Conservation (phyloP, 2,888 invertebrate genomes). For the Proisotoma minuta region DNA sequence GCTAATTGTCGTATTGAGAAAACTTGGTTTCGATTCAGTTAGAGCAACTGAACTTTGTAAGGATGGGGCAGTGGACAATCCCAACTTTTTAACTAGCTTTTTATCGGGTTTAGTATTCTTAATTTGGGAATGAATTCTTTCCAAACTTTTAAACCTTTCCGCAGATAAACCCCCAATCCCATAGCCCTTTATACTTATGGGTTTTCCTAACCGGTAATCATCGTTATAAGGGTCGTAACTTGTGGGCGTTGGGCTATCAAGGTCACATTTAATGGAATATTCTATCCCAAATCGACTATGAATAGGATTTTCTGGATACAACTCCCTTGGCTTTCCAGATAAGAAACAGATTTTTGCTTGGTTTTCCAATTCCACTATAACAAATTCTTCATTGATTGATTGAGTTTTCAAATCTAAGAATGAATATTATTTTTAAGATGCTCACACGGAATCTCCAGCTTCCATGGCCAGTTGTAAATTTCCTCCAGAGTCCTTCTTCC, state of each 20-base stretch:
- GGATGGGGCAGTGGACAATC: too few relatives aligned
- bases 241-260: conserved; percentile 2
- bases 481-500: neutral
- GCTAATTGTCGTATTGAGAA: too few relatives aligned
- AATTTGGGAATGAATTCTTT: too few relatives aligned
- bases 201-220: conserved; percentile 3
- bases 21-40: too few relatives aligned
- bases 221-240: neutral
- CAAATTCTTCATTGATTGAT: neutral
- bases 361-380: neutral
- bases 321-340: conserved; percentile 16
- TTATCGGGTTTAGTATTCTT: too few relatives aligned
- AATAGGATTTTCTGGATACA: neutral
- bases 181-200: conserved; percentile 22
- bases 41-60: too few relatives aligned
- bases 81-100: too few relatives aligned
- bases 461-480: conserved; percentile 7
- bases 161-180: conserved; percentile 25
- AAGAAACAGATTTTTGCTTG: conserved; percentile 18
- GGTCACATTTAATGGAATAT: conserved; percentile 6
- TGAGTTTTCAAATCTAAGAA: neutral
- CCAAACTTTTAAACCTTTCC: conserved; percentile 10
- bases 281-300: conserved; percentile 4
- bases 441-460: conserved; percentile 5
- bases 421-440: neutral